phyloP scores from a whole-genome alignment of 2,113 vertebrate genomes.

The Puntigrus tetrazona region DNA sequence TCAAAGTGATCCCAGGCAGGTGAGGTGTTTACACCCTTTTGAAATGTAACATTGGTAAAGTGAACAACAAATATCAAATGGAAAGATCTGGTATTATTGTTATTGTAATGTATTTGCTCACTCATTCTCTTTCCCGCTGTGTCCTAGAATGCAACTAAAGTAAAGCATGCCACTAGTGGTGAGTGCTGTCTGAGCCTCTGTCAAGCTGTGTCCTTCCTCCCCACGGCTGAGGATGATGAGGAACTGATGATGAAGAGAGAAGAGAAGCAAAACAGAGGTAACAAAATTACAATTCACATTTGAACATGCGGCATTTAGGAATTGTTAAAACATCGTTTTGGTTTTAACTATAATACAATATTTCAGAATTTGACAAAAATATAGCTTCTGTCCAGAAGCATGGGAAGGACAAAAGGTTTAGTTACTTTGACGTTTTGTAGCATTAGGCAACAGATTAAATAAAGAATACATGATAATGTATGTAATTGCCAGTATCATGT shows the following conservation, averaged over 20 bases:
- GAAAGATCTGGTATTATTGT: not conserved
- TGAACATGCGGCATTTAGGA: not conserved
- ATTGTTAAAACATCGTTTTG: not conserved
- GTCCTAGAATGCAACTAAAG: conserved; percentile 48
- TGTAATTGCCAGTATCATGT: not conserved
- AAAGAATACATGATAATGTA: not conserved
- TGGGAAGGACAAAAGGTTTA: not conserved
- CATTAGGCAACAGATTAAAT: not conserved
- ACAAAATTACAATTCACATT: no score
- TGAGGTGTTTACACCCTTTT: conserved; percentile 22
- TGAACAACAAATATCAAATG: not conserved
- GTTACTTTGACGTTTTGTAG: not conserved
- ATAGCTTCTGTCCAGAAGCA: not conserved
- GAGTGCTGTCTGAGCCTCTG: conserved; percentile 77
- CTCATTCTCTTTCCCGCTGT: not conserved
- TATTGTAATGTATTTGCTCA: not conserved
- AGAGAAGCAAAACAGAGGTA: conserved; percentile 60
- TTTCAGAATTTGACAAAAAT: not conserved
- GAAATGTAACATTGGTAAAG: not conserved
- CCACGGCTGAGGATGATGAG: conserved; percentile 72
- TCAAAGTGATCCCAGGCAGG: conserved; percentile 56
- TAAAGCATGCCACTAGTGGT: conserved; percentile 63
- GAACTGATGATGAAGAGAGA: conserved; percentile 73
- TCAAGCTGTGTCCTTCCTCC: conserved; percentile 76
- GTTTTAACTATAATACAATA: not conserved